Evolutionary conservation across 2,888 invertebrate species (phyloP), one percentile per base, ranked within the genome.

Genomic region (Caenorhabditis panamensis): DNA sequence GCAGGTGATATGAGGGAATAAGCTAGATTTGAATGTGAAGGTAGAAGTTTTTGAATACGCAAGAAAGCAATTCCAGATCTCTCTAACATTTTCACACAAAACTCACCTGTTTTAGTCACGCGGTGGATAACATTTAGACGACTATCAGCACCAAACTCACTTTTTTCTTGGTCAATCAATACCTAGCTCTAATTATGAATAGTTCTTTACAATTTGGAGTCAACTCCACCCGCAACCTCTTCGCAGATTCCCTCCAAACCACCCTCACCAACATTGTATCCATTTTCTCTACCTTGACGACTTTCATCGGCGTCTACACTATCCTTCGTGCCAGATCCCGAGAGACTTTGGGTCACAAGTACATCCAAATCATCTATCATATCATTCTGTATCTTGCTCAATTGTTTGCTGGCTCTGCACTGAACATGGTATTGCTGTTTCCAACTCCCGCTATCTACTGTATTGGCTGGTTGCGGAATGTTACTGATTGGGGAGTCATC

Each of bases 381-480:
- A 28, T 59, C 22, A 49, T 37, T 1, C 24, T 68, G 1, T 67
- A 41, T 9, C 0, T 58, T 1, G 47, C 47, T 0, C 67, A 67
- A 49, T 6, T 67, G 4, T 58, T 47, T 47, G 28, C 28, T 0
- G 67, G 67, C 16, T 58, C 67, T 31, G 47, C 58, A 22, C 9
- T 67, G 16, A 67, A 67, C 26, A 6, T 26, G 28, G 67, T 67
- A 0, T 28, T 58, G 2, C 16, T 68, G 18, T 44, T 68, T 1
- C 68, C 67, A 2, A 28, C 54, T 13, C 59, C 68, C n/a, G 58
- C 58, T 11, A 47, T 59, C 9, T 67, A 67, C 37, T 56, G 47
- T 47, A 67, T 67, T 18, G 67, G 67, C 1, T 67, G 67, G 67
- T 20, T 67, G n/a, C 26, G 26, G 13, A 16, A 67, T 47, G 67